Percentiles rank a stretch among this genome's conserved stretches.
phyloP scores from a whole-genome alignment of 2,888 invertebrate species.

The Parnassius orleans region DNA sequence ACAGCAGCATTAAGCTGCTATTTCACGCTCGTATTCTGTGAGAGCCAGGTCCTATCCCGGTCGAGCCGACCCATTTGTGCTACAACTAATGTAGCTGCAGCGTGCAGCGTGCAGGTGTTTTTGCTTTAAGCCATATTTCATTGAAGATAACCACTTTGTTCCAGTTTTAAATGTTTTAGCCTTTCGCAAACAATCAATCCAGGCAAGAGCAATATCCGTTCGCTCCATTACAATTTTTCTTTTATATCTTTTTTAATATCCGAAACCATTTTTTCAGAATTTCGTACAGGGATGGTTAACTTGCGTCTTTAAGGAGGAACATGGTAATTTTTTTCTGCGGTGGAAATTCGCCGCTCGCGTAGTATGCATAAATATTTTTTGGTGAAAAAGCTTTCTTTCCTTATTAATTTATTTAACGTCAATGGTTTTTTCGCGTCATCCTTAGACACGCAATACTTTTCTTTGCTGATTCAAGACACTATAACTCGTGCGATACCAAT shows the following conservation, averaged over 20 bases:
- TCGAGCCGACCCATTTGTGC: too few species aligned
- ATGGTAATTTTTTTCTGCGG: not conserved
- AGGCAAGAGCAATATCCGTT: conserved; percentile 9
- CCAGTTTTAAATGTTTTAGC: conserved; percentile 30
- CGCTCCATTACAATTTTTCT: conserved; percentile 31
- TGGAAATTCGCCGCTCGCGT: not conserved
- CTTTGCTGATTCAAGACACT: not conserved
- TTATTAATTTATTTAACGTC: not conserved
- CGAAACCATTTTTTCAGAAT: conserved; percentile 25
- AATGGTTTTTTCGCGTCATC: not conserved
- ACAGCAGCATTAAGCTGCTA: too few species aligned
- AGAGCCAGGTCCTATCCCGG: too few species aligned
- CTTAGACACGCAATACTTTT: not conserved
- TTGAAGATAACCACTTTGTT: conserved; percentile 32
- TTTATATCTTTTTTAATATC: conserved; percentile 28
- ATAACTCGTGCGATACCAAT: not conserved
- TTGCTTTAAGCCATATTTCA: conserved; percentile 31
- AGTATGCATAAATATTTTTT: not conserved
- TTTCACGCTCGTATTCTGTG: too few species aligned
- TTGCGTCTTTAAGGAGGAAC: not conserved
- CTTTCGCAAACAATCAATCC: conserved; percentile 28
- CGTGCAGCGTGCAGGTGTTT: too few species aligned
- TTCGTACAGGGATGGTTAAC: not conserved
- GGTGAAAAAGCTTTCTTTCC: not conserved
- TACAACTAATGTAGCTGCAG: too few species aligned